Conservation (phyloP, 2,797 vertebrate genomes). For the Hoplostethus mediterraneus region DNA sequence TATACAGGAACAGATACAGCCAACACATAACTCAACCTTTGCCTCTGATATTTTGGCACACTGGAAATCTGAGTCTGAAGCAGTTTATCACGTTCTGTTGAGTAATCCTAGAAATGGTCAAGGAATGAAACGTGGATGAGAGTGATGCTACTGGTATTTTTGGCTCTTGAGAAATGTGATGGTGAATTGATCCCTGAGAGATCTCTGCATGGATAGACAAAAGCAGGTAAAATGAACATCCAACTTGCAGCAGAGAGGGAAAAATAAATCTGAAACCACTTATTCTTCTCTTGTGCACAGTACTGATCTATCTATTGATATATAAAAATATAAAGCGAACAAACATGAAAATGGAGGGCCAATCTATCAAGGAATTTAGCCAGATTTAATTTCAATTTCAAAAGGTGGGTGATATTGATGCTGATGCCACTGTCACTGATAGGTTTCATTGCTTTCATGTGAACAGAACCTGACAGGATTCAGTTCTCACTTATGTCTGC, state of each 20-base stretch:
- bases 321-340: no score
- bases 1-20: slow-evolving; percentile 1
- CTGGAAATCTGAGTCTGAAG: background rate
- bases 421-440: background rate
- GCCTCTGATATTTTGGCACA: no score
- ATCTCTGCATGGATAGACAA: background rate
- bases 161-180: background rate
- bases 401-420: no score
- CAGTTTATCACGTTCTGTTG: background rate
- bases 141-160: background rate
- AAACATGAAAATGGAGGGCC: no score
- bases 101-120: background rate
- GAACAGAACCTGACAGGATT: slow-evolving; percentile 18
- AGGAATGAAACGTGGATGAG: no score
- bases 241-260: background rate
- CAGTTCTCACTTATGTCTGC: slow-evolving; percentile 12
- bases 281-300: no score
- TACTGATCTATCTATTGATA: no score
- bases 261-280: background rate
- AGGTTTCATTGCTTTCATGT: slow-evolving; percentile 1
- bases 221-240: background rate
- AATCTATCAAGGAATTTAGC: no score
- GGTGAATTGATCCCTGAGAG: slow-evolving; percentile 1
- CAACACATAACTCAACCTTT: no score
- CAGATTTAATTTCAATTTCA: no score